Percentiles rank a stretch among this genome's conserved stretches.
Conservation (phyloP, 2,888 invertebrate species). For the Scaptomyza tumidula region DNA sequence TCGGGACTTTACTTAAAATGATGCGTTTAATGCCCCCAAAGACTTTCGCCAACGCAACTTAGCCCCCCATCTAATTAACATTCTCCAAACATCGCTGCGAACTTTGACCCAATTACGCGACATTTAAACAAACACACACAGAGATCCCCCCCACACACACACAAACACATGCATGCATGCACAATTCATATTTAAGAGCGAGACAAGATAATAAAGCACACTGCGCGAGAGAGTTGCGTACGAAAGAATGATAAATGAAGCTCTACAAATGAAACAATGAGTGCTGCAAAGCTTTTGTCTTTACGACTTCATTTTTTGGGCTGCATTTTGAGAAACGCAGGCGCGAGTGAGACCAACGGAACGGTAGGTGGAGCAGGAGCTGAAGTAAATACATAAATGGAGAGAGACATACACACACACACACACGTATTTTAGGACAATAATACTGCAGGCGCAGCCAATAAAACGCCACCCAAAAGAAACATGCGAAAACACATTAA, state of each 20-base stretch:
- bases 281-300: constrained; percentile 57
- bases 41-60: constrained; percentile 49
- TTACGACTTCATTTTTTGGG: constrained; percentile 55
- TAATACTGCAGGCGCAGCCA: constrained; percentile 55
- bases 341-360: constrained; percentile 50
- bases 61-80: constrained; percentile 65
- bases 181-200: constrained; percentile 40
- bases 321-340: constrained; percentile 50
- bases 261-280: constrained; percentile 19
- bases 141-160: too few species aligned
- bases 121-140: constrained; percentile 31
- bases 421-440: background rate
- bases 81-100: constrained; percentile 65
- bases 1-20: constrained; percentile 29
- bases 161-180: constrained; percentile 4
- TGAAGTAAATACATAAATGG: constrained; percentile 1
- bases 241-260: constrained; percentile 22
- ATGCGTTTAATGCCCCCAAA: constrained; percentile 46
- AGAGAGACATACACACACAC: constrained; percentile 10
- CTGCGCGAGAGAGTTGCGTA: constrained; percentile 31
- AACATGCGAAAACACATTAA: constrained; percentile 78
- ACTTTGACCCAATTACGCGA: constrained; percentile 74
- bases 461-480: constrained; percentile 62
- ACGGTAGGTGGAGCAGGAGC: constrained; percentile 14
- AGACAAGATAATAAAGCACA: constrained; percentile 65